Evolutionary conservation across 2,113 vertebrate genomes (phyloP).

Genomic region (Clarias batrachus): DNA sequence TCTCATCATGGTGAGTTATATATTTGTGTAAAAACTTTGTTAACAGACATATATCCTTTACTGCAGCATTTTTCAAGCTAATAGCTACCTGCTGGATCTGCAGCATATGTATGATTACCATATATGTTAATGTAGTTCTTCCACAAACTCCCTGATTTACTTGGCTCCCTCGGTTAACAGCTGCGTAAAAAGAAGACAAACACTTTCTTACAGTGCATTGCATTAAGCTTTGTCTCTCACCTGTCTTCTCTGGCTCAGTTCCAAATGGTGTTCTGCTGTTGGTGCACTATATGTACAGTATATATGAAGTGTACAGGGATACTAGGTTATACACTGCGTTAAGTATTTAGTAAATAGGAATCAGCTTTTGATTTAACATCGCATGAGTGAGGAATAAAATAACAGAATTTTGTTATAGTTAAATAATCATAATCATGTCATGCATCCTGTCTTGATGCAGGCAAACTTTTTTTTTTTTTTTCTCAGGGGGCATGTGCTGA

Average conservation of each 20-base stretch:
- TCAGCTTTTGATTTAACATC: background rate
- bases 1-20: background rate
- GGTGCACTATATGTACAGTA: background rate
- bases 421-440: no score
- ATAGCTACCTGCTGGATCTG: background rate
- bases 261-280: background rate
- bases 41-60: background rate
- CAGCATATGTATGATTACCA: background rate
- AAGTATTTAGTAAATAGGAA: background rate
- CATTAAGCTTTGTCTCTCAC: background rate
- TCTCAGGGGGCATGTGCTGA: background rate
- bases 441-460: no score
- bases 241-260: background rate
- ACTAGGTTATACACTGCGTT: background rate
- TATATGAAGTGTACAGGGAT: background rate
- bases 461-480: background rate
- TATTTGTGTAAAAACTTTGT: background rate
- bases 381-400: background rate
- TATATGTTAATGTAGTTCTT: background rate
- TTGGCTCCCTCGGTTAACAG: background rate
- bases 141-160: background rate
- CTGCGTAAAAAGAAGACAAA: background rate
- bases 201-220: background rate
- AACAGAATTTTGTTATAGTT: no score
- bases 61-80: background rate